A percentile compares a stretch with the other conserved stretches of the same genome.
Evolutionary conservation across 2,113 vertebrate species (phyloP).

Genomic region (Tauraco erythrolophus): DNA sequence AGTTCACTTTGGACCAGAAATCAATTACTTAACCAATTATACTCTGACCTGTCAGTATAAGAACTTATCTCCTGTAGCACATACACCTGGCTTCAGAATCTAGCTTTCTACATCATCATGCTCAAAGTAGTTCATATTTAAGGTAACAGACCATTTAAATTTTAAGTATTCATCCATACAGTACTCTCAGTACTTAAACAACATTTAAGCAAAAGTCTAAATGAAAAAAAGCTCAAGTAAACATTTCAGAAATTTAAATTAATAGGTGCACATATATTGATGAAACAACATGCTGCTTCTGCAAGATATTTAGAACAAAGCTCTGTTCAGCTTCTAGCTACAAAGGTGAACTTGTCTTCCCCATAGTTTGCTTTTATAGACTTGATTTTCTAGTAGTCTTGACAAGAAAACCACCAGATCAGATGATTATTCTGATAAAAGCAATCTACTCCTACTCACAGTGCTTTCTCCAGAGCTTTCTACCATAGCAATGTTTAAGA

Average conservation of each 20-base stretch:
- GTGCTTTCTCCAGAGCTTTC: not conserved
- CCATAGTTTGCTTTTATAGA: not conserved
- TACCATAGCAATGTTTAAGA: not conserved
- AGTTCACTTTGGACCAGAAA: not conserved
- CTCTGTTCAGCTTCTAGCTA: not conserved
- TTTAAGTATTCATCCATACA: not conserved
- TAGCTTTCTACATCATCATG: not conserved
- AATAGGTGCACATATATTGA: not conserved
- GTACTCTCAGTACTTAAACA: not conserved
- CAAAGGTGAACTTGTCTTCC: not conserved
- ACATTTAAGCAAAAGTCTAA: not conserved
- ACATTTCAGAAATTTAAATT: not conserved
- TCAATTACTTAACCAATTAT: not conserved
- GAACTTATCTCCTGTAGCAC: not conserved
- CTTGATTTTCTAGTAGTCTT: not conserved
- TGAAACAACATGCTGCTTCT: not conserved
- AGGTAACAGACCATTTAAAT: not conserved
- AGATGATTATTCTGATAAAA: not conserved
- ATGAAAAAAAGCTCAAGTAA: not conserved
- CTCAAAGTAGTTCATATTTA: not conserved
- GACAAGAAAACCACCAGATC: not conserved
- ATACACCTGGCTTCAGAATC: not conserved
- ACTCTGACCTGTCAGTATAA: not conserved
- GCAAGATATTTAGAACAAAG: not conserved
- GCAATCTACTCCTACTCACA: not conserved